These are phyloP conservation scores for Acleris emargana DNA, from an alignment of 2,888 invertebrate genomes.

Conservation along the genomic window DNA sequence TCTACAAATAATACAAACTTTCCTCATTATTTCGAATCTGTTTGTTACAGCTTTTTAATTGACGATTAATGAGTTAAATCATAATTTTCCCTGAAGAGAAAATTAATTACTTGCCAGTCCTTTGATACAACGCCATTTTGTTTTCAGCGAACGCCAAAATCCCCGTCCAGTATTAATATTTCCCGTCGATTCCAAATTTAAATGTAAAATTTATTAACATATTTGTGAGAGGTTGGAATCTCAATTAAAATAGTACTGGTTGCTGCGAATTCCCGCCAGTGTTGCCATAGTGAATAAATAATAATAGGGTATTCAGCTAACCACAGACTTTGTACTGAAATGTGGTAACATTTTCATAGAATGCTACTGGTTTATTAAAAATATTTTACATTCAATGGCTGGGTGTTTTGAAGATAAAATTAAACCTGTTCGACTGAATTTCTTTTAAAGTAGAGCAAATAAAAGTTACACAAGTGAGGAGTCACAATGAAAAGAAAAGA, in stretches of 20 bases:
- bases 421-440: slow-evolving; percentile 10
- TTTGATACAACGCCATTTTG: not conserved
- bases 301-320: slow-evolving; percentile 33
- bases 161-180: slow-evolving; percentile 13
- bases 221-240: slow-evolving; percentile 36
- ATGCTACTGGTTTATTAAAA: slow-evolving; percentile 30
- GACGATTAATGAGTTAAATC: no score
- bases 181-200: slow-evolving; percentile 31
- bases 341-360: slow-evolving; percentile 33
- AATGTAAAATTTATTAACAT: slow-evolving; percentile 37
- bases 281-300: slow-evolving; percentile 35
- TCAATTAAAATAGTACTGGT: slow-evolving; percentile 34
- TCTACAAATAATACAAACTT: no score
- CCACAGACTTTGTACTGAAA: slow-evolving; percentile 26
- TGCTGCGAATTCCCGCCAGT: slow-evolving; percentile 24
- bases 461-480: no score
- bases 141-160: slow-evolving; percentile 2
- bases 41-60: no score
- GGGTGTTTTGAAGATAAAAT: slow-evolving; percentile 5
- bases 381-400: slow-evolving; percentile 23
- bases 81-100: not conserved
- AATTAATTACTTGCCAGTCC: slow-evolving; percentile 4
- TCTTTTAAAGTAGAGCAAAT: slow-evolving; percentile 1
- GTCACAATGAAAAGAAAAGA: no score
- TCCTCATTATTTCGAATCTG: no score